A percentile compares a stretch with the other conserved stretches of the same genome.
These are phyloP conservation scores for Heliconius hewitsoni DNA, from an alignment of 1,140 invertebrate genomes.

Conservation along the genomic window DNA sequence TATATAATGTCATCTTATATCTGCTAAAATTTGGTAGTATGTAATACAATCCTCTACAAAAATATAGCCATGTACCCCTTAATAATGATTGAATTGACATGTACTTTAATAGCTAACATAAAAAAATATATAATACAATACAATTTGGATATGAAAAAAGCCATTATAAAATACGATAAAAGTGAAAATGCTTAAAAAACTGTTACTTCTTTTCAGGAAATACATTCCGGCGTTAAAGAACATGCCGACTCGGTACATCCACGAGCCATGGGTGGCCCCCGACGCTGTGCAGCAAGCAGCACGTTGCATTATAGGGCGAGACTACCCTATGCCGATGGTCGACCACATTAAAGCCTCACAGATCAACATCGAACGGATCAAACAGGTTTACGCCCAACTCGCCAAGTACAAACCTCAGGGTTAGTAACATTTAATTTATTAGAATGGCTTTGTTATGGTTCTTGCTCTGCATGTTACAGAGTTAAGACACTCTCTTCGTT, in stretches of 20 bases:
- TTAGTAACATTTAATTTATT: constrained; percentile 32
- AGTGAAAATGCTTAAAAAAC: neutral
- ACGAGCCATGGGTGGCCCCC: constrained; percentile 94
- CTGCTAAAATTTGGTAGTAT: constrained; percentile 26
- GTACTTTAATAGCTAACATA: neutral
- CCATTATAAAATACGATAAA: neutral
- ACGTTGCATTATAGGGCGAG: constrained; percentile 91
- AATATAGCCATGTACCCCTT: neutral
- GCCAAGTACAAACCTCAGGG: constrained; percentile 83
- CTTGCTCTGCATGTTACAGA: too few relatives aligned
- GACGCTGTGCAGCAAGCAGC: constrained; percentile 88
- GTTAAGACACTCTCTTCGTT: too few relatives aligned
- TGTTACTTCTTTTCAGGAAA: constrained; percentile 80
- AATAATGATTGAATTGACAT: neutral
- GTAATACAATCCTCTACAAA: constrained; percentile 16
- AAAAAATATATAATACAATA: neutral
- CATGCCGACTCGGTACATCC: constrained; percentile 92
- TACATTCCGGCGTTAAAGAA: constrained; percentile 92
- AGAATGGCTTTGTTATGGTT: neutral
- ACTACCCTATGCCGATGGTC: constrained; percentile 94
- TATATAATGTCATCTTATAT: constrained; percentile 23
- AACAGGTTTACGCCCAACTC: constrained; percentile 92
- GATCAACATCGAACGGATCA: constrained; percentile 93
- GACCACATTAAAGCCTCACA: constrained; percentile 89
- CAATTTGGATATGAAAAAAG: neutral